Conservation (phyloP, 1,140 invertebrate species). For the Acyrthosiphon pisum region DNA sequence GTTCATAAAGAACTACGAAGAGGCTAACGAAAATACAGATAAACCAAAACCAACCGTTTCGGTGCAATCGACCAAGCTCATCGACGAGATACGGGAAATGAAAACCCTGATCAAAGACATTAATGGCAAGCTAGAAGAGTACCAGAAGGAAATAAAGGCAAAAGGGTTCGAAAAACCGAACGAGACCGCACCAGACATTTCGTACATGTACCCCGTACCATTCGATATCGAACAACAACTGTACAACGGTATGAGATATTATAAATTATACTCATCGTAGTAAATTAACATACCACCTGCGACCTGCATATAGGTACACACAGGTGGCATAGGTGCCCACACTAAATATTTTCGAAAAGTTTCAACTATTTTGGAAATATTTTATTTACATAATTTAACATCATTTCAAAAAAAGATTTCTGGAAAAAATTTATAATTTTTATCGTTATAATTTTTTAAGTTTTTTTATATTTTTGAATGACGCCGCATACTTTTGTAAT, state of each 20-base stretch:
- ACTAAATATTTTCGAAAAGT: no score
- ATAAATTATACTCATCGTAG: background rate
- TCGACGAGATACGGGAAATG: slow-evolving; percentile 11
- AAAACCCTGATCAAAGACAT: background rate
- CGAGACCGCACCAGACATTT: background rate
- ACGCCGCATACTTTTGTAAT: no score
- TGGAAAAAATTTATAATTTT: no score
- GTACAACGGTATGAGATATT: background rate
- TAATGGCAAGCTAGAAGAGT: background rate
- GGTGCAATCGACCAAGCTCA: background rate
- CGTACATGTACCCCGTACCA: slow-evolving; percentile 27
- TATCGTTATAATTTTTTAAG: no score
- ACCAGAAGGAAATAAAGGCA: background rate
- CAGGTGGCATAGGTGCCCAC: no score
- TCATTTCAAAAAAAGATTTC: no score
- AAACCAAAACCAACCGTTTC: background rate
- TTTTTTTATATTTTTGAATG: no score
- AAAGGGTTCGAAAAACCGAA: background rate
- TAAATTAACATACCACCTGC: no score
- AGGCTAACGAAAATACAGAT: background rate
- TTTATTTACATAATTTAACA: no score
- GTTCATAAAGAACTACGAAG: slow-evolving; percentile 37
- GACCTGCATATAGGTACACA: no score
- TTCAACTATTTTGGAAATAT: no score
- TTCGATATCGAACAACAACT: background rate